These are phyloP conservation scores for Epizoanthus scotinus DNA, from an alignment of 92 coral and sea anemone genomes.

Conservation along the genomic window DNA sequence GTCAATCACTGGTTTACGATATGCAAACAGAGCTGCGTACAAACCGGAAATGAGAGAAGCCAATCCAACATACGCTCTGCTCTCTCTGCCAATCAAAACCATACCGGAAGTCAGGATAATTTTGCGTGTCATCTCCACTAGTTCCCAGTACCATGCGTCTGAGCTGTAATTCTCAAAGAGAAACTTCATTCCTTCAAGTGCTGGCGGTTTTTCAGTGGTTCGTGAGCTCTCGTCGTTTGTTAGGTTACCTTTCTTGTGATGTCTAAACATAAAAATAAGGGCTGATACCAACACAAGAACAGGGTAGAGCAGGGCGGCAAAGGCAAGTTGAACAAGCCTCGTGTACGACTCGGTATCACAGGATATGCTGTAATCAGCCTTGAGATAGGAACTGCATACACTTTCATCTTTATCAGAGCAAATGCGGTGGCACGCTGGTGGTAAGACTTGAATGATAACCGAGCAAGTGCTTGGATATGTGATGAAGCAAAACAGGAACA, in stretches of 20 bases:
- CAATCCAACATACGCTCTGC: constrained; percentile 54
- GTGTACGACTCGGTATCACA: constrained; percentile 54
- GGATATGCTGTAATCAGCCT: constrained; percentile 59
- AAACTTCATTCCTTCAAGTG: constrained; percentile 52
- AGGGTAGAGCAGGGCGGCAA: constrained; percentile 30
- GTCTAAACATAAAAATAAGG: constrained; percentile 29
- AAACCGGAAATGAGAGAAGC: constrained; percentile 61
- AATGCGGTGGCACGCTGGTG: constrained; percentile 59
- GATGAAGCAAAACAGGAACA: constrained; percentile 56
- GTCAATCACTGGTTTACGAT: constrained; percentile 54
- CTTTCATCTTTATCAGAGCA: constrained; percentile 43
- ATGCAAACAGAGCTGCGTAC: constrained; percentile 59
- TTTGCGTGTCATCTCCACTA: constrained; percentile 55
- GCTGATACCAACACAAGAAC: constrained; percentile 23
- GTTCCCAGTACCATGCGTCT: constrained; percentile 67
- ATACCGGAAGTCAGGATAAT: constrained; percentile 60
- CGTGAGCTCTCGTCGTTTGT: not conserved
- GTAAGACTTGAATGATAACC: constrained; percentile 52
- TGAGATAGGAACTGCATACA: constrained; percentile 53
- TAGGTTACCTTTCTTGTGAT: constrained; percentile 29
- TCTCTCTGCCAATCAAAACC: constrained; percentile 59
- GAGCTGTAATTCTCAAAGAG: constrained; percentile 58
- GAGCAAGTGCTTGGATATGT: constrained; percentile 69
- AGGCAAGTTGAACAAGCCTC: constrained; percentile 45
- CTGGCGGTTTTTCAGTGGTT: not conserved